Conservation (phyloP, 2,888 invertebrate species). For the Barypeithes pellucidus region DNA sequence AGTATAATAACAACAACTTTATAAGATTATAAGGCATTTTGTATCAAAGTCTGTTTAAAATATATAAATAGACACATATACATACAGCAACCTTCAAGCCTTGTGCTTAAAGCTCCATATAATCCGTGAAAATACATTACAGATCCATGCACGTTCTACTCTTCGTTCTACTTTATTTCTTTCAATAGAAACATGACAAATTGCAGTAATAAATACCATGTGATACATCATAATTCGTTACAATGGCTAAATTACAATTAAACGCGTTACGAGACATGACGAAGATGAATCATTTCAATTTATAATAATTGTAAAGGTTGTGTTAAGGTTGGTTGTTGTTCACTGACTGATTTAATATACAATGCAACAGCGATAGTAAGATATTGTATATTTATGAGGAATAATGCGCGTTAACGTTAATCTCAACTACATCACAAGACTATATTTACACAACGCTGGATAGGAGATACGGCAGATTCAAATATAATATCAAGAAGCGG, state of each 20-base stretch:
- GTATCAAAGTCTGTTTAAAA: too few relatives aligned
- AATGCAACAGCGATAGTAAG: conserved; percentile 31
- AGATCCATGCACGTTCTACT: not conserved
- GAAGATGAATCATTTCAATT: conserved; percentile 56
- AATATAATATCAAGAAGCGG: not conserved
- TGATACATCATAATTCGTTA: conserved; percentile 55
- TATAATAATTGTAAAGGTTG: conserved; percentile 46
- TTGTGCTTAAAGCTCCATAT: too few relatives aligned
- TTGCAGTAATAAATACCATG: conserved; percentile 38
- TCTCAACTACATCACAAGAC: not conserved
- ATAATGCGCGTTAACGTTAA: not conserved
- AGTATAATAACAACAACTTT: too few relatives aligned
- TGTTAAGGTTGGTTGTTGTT: conserved; percentile 38
- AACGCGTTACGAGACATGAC: conserved; percentile 48
- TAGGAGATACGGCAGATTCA: not conserved
- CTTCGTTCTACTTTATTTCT: not conserved
- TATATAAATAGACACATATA: too few relatives aligned
- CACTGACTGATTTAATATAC: conserved; percentile 34
- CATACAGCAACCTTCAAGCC: too few relatives aligned
- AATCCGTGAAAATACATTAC: not conserved
- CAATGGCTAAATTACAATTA: conserved; percentile 56
- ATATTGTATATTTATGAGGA: not conserved
- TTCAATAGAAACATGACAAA: conserved; percentile 27
- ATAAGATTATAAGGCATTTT: too few relatives aligned
- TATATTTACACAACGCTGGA: not conserved